Evolutionary conservation across 2,888 invertebrate genomes (phyloP), one percentile per base, ranked within the genome.

Genomic region (Patella depressa): DNA sequence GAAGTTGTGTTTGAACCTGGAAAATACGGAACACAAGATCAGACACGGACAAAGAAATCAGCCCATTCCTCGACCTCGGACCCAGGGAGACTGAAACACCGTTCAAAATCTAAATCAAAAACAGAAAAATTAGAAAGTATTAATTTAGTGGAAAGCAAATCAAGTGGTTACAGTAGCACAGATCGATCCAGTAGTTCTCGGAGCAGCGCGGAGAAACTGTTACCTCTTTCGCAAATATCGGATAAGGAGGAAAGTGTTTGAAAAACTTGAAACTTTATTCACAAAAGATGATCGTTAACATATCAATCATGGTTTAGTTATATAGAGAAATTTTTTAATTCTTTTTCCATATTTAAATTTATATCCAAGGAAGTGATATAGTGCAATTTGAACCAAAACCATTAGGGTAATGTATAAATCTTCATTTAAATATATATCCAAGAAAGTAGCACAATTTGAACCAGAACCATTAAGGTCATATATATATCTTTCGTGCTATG

Each of bases 1-100:
- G 82, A 85, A 75, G 85, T 86, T 11, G 81, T 82, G 15, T 73
- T 82, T 54, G 83, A 83, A 69, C 82, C 82, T 14, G 80, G 78
- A 45, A 78, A 81, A n/a, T 82, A 82, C 15, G 80, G 81, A 12
- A 17, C 34, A 12, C n/a, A 34, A 2, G n/a, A 55, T 57, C 53
- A 24, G 7, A 24, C 34, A 3, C 53, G 11, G 34, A 15, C 54
- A 12, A 19, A 45, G n/a, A 17, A n/a, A 45, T 72, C 75, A 14
- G 15, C 59, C 4, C 59, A 7, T 19, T n/a, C 78, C 79, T 79
- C 76, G 78, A 80, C 72, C 76, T 79, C 55, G 15, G 24, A 74
- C 0, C 12, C 34, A 3, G 17, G 70, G 14, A 19, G 34, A 45
- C 4, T 34, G 14, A 19, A 53, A 2, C 17, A 24, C 11, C n/a